These are phyloP conservation scores for Nicator chloris DNA, from an alignment of 2,113 vertebrate species.

Conservation along the genomic window DNA sequence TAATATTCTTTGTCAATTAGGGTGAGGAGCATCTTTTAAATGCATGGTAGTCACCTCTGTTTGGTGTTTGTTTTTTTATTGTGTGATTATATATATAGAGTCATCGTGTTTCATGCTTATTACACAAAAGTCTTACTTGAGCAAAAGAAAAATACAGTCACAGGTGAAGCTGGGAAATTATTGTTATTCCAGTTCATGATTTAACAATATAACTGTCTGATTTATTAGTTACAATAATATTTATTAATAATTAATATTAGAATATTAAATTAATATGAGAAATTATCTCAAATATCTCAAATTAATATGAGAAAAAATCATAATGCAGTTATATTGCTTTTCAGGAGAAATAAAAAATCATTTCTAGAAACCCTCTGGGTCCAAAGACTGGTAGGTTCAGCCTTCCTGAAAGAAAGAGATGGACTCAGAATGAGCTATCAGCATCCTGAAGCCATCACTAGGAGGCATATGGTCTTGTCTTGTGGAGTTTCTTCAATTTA, in stretches of 20 bases:
- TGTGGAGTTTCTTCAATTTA: background rate
- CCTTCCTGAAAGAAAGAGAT: background rate
- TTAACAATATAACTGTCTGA: background rate
- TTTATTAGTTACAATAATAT: background rate
- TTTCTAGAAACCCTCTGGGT: background rate
- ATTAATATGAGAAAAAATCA: background rate
- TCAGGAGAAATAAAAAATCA: background rate
- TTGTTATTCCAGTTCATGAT: background rate
- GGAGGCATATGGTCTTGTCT: fast-evolving
- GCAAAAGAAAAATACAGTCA: background rate
- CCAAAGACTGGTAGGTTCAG: background rate
- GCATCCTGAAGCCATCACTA: background rate
- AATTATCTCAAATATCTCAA: too few relatives aligned
- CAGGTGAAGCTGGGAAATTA: background rate
- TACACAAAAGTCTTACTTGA: background rate
- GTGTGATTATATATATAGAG: background rate
- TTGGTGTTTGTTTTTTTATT: background rate
- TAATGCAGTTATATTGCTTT: background rate
- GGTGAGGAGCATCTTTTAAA: background rate
- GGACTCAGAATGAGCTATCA: background rate
- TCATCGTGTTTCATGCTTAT: background rate
- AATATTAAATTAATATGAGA: background rate
- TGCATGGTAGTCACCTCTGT: background rate
- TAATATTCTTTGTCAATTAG: background rate
- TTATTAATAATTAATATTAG: background rate